phyloP scores from a whole-genome alignment of 2,888 invertebrate species.

The Cheilosia grossa region DNA sequence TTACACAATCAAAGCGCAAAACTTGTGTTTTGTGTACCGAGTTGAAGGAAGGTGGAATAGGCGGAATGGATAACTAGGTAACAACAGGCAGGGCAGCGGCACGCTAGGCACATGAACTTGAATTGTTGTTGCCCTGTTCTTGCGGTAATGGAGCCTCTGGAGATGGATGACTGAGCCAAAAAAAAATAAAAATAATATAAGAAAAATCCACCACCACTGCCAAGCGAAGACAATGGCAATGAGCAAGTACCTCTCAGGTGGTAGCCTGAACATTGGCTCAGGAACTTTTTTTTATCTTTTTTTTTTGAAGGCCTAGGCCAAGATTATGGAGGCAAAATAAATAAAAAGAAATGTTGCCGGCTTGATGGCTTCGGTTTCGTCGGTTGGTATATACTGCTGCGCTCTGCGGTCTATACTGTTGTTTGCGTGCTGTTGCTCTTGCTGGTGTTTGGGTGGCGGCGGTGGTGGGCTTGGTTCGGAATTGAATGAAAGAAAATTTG shows the following conservation, averaged over 20 bases:
- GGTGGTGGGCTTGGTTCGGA: slow-evolving; percentile 34
- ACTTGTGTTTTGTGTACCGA: slow-evolving; percentile 9
- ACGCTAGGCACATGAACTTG: slow-evolving; percentile 73
- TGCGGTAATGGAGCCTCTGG: slow-evolving; percentile 64
- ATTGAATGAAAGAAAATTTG: slow-evolving; percentile 40
- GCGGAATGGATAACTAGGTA: slow-evolving; percentile 57
- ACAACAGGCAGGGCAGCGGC: slow-evolving; percentile 64
- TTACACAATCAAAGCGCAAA: slow-evolving; percentile 63
- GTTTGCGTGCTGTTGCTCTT: not conserved
- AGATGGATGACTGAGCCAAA: slow-evolving; percentile 67
- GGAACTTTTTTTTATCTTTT: slow-evolving; percentile 18
- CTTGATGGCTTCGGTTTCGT: slow-evolving; percentile 25
- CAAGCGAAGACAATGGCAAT: slow-evolving; percentile 67
- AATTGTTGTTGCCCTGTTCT: slow-evolving; percentile 63
- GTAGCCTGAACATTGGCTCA: slow-evolving; percentile 44
- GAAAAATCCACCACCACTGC: slow-evolving; percentile 1
- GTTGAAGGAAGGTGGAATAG: slow-evolving; percentile 21
- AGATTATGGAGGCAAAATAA: slow-evolving; percentile 68
- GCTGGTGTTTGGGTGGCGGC: slow-evolving; percentile 40
- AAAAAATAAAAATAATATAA: slow-evolving; percentile 15
- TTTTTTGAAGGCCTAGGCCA: slow-evolving; percentile 75
- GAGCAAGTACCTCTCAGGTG: slow-evolving; percentile 59
- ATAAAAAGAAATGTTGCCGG: slow-evolving; percentile 58
- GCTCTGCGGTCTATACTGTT: slow-evolving; percentile 17
- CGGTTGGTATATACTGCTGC: not conserved